Evolutionary conservation across 2,797 vertebrate species (phyloP).

Genomic region (Cirrhinus mrigala): DNA sequence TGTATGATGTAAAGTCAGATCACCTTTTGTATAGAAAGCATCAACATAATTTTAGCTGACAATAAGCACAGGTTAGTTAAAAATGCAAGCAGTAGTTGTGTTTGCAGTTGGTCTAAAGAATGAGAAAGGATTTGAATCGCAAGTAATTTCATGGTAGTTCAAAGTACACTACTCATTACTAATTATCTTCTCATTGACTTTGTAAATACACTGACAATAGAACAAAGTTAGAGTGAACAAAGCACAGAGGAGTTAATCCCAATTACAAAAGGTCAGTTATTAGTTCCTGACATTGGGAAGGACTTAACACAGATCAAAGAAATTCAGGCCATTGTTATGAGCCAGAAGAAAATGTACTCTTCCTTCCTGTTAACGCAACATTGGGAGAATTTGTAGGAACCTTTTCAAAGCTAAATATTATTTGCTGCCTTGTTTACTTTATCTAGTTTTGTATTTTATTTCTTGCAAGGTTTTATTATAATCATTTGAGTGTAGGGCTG

Average conservation of each 20-base stretch:
- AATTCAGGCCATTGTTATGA: constrained; percentile 45
- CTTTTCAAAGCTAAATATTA: background rate
- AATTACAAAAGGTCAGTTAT: constrained; percentile 61
- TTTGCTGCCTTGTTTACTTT: background rate
- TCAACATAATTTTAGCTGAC: background rate
- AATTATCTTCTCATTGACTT: constrained; percentile 64
- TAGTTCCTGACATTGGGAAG: constrained; percentile 50
- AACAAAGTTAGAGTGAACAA: constrained; percentile 62
- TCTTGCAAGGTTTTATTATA: background rate
- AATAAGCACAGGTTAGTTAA: background rate
- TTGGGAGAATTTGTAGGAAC: background rate
- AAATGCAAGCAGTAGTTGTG: background rate
- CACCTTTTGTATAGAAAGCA: background rate
- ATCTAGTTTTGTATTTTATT: background rate
- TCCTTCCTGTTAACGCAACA: constrained; percentile 45
- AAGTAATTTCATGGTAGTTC: constrained; percentile 16
- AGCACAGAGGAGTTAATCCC: constrained; percentile 53
- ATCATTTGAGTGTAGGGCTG: background rate
- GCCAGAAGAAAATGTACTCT: constrained; percentile 45
- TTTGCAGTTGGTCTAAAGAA: background rate
- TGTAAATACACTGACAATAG: constrained; percentile 58
- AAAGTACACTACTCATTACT: constrained; percentile 55
- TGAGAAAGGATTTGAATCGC: background rate
- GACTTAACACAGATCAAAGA: constrained; percentile 57
- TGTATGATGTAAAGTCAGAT: background rate